Evolutionary conservation across 2,797 vertebrate species (phyloP), one percentile per base, ranked within the genome.

Genomic region (Borostomias antarcticus): DNA sequence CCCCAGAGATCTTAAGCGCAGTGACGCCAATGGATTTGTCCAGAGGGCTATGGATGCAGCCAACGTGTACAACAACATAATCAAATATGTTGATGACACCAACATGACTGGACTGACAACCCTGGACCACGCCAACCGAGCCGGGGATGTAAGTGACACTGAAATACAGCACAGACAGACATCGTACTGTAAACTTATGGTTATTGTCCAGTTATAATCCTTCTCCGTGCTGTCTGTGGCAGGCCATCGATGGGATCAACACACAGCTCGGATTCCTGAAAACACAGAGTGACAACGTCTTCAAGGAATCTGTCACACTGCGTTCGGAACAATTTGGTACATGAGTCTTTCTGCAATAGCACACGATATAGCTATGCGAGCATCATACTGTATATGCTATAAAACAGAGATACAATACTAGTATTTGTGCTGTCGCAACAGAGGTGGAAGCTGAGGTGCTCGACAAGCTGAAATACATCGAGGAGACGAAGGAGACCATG

Each of bases 21-120:
- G 94, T 8, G 95, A 98, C 62, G 89, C 94, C 69, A 97, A 96
- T 3, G 96, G 96, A 30, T 91, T 96, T 45, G 95, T 98, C 17
- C 95, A 97, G 88, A 96, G 91, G 77, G 98, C 97, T 70, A 88
- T 99, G 65, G 94, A 94, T 30, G 97, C 97, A 4, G 95, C 95
- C n/a, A 99, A 96, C 2, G 96, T 94, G 30, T 95, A 99, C 75
- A 95, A 96, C 86, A 98, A 97, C 68, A 98, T 99, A 0, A 90
- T 93, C 13, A 91, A 92, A 79, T 95, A 94, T 69, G 73, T 95
- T 0, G 81, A 89, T 1, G 92, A 96, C 45, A 95, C 96, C 68
- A 92, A 95, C 26, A 87, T 94, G 83, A 95, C 91, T 9, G 92
- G 94, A 2, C 66, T 85, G 64, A 80, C 91, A 43, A 92, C 93